Evolutionary conservation across 2,888 invertebrate species (phyloP).

Genomic region (Apamea sordens): DNA sequence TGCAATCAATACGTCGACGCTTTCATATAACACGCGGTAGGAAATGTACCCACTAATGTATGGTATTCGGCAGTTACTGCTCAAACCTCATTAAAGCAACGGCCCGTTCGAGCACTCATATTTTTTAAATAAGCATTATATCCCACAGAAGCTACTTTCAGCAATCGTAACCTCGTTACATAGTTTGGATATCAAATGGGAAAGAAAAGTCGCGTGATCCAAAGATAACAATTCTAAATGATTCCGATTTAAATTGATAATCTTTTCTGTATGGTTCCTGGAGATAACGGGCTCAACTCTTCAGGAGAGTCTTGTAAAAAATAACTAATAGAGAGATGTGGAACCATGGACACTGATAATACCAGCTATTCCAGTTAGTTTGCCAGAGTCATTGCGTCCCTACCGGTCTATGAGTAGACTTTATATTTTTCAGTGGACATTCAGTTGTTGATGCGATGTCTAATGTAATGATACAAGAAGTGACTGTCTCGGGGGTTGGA

Average conservation of each 20-base stretch:
- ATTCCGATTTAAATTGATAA: neutral
- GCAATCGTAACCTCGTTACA: neutral
- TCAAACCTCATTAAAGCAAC: slow-evolving; percentile 25
- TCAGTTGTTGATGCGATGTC: neutral
- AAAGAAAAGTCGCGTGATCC: neutral
- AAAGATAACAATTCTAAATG: neutral
- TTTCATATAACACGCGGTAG: slow-evolving; percentile 53
- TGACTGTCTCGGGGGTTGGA: neutral
- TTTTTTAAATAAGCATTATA: neutral
- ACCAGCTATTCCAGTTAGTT: neutral
- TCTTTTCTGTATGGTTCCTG: neutral
- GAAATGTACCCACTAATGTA: slow-evolving; percentile 42
- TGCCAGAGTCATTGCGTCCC: neutral
- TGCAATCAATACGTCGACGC: slow-evolving; percentile 50
- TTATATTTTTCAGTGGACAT: neutral
- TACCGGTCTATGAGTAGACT: neutral
- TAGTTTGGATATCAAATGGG: neutral
- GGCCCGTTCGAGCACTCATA: neutral
- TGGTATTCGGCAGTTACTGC: slow-evolving; percentile 37
- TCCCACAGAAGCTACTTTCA: neutral
- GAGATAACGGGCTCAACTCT: neutral
- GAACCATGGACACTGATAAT: neutral
- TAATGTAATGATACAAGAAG: neutral
- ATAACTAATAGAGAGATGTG: neutral
- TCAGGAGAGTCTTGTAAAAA: neutral